These are phyloP conservation scores for Papilio glaucus DNA, from an alignment of 1,140 invertebrate genomes.

Conservation along the genomic window DNA sequence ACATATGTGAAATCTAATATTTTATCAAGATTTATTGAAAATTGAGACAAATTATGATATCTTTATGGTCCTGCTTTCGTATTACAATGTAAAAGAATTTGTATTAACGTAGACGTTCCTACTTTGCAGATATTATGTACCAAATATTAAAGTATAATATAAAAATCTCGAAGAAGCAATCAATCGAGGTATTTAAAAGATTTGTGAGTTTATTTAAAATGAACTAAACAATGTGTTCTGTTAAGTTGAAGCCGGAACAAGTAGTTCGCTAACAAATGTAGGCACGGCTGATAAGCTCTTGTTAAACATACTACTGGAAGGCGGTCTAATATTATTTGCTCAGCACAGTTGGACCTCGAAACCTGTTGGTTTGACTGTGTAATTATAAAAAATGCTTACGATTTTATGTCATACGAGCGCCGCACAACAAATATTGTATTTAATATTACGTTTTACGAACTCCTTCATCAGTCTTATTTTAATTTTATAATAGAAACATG, in stretches of 20 bases:
- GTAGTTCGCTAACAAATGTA: conserved; percentile 28
- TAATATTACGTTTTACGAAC: no score
- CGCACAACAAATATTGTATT: conserved; percentile 34
- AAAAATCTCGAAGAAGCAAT: background rate
- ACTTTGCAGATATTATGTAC: no score
- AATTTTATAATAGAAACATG: no score
- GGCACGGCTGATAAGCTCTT: background rate
- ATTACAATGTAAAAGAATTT: no score
- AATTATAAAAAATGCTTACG: conserved; percentile 34
- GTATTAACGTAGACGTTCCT: no score
- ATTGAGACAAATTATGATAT: no score
- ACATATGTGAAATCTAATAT: no score
- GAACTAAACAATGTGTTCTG: background rate
- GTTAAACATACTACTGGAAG: conserved; percentile 29
- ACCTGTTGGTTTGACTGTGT: conserved; percentile 30
- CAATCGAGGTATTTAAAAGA: background rate
- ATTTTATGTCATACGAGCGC: conserved; percentile 25
- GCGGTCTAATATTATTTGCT: conserved; percentile 27
- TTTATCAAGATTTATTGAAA: no score
- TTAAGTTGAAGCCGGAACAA: background rate
- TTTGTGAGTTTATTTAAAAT: background rate
- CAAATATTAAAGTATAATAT: no score
- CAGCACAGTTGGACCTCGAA: conserved; percentile 31
- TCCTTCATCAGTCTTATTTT: no score
- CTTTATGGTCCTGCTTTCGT: no score